phyloP scores from a whole-genome alignment of 2,113 vertebrate genomes.

The Leucopsar rothschildi region DNA sequence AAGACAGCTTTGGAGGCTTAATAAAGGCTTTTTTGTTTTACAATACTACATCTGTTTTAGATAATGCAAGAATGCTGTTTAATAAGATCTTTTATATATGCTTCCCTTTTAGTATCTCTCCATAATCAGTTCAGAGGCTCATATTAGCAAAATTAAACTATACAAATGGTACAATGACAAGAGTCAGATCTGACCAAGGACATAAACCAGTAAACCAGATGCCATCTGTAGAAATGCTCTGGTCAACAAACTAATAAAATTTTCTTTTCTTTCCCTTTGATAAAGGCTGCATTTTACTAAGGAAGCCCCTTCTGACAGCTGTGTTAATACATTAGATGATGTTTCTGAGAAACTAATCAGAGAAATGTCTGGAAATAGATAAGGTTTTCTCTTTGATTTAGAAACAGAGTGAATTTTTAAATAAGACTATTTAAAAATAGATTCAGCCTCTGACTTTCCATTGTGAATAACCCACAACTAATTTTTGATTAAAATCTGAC shows the following conservation, averaged over 20 bases:
- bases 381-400: neutral
- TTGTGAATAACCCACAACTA: neutral
- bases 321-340: constrained; percentile 27
- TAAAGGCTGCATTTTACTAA: constrained; percentile 51
- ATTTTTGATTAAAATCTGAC: neutral
- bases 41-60: constrained; percentile 41
- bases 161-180: constrained; percentile 12
- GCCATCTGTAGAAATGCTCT: constrained; percentile 20
- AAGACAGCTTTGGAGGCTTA: constrained; percentile 22
- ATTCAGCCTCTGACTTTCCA: neutral
- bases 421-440: neutral
- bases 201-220: constrained; percentile 32
- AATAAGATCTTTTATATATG: constrained; percentile 23
- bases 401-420: neutral
- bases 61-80: constrained; percentile 14
- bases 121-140: constrained; percentile 23
- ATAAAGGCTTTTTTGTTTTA: constrained; percentile 14
- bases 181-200: neutral
- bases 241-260: constrained; percentile 44
- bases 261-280: constrained; percentile 41
- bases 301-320: constrained; percentile 17
- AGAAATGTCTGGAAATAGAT: constrained; percentile 37
- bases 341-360: constrained; percentile 47
- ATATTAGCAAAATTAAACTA: constrained; percentile 21
- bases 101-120: constrained; percentile 6